Evolutionary conservation across 1,140 invertebrate genomes (phyloP).

Genomic region (Tribolium madens): DNA sequence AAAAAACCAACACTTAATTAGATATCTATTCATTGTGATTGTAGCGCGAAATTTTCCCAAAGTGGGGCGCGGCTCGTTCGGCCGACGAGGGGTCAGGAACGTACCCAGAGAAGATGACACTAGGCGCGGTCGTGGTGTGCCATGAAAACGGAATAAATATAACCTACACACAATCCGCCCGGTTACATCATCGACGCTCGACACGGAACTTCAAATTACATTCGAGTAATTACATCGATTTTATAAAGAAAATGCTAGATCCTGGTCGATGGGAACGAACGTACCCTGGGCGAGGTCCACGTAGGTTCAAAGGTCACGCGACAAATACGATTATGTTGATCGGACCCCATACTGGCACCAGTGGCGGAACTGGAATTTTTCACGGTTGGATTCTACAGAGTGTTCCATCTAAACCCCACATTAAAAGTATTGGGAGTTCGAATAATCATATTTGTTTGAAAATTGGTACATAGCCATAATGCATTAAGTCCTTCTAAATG

Average conservation of each 20-base stretch:
- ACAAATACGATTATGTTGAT: conserved; percentile 7
- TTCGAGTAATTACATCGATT: not conserved
- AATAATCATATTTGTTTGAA: too few species aligned
- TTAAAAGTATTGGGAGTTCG: too few species aligned
- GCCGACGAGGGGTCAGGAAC: not conserved
- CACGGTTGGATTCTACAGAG: too few species aligned
- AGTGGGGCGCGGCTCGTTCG: conserved; percentile 2
- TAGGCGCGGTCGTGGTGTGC: conserved; percentile 33
- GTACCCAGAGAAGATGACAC: conserved; percentile 20
- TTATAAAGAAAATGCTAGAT: not conserved
- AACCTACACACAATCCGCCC: conserved; percentile 28
- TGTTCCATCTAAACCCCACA: too few species aligned
- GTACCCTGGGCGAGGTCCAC: not conserved
- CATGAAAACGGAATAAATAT: conserved; percentile 33
- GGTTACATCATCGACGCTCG: conserved; percentile 10
- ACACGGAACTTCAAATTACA: not conserved
- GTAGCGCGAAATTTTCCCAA: conserved; percentile 11
- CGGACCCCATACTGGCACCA: not conserved
- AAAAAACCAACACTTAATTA: conserved; percentile 15
- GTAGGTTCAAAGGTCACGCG: conserved; percentile 17
- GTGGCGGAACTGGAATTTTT: too few species aligned
- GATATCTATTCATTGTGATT: not conserved
- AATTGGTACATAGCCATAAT: too few species aligned
- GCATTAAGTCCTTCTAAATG: too few species aligned
- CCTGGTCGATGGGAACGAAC: conserved; percentile 21